A percentile compares a stretch with the other conserved stretches of the same genome.
Conservation (phyloP, 2,888 invertebrate genomes). For the Eueremaeus valkanovi region DNA sequence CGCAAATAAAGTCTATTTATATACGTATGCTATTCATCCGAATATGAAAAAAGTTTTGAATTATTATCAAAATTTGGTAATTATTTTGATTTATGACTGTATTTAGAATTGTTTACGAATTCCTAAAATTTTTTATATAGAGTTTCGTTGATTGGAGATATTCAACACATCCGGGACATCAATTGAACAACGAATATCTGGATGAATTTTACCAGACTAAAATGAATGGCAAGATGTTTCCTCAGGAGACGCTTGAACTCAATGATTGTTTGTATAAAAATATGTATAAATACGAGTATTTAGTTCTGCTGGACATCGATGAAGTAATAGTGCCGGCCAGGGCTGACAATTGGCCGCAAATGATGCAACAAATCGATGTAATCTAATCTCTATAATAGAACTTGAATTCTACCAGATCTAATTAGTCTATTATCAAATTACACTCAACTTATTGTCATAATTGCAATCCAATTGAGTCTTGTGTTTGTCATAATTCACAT, state of each 20-base stretch:
- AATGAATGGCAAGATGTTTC: background rate
- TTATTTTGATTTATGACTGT: too few relatives aligned
- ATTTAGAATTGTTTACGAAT: too few relatives aligned
- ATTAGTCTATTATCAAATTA: too few relatives aligned
- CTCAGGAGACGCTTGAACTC: slow-evolving; percentile 34
- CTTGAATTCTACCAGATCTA: background rate
- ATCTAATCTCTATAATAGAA: background rate
- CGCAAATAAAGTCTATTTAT: slow-evolving; percentile 30
- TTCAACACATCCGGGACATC: slow-evolving; percentile 19
- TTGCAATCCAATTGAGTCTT: too few relatives aligned
- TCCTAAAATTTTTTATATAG: background rate
- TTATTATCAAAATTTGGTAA: slow-evolving; percentile 36
- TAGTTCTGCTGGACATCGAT: slow-evolving; percentile 29
- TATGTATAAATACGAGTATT: slow-evolving; percentile 25
- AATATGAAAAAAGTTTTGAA: slow-evolving; percentile 27
- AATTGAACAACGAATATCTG: slow-evolving; percentile 28
- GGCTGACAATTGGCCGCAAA: slow-evolving; percentile 31
- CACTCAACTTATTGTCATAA: too few relatives aligned
- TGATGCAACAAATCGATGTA: slow-evolving; percentile 16
- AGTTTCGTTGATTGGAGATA: slow-evolving; percentile 25
- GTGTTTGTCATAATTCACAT: too few relatives aligned
- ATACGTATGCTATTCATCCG: slow-evolving; percentile 2
- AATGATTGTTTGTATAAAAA: slow-evolving; percentile 39
- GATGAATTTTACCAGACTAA: slow-evolving; percentile 16
- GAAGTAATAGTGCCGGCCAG: slow-evolving; percentile 26